A percentile compares a stretch with the other conserved stretches of the same genome.
Evolutionary conservation across 2,113 vertebrate genomes (phyloP).

Genomic region (Otus sunia): DNA sequence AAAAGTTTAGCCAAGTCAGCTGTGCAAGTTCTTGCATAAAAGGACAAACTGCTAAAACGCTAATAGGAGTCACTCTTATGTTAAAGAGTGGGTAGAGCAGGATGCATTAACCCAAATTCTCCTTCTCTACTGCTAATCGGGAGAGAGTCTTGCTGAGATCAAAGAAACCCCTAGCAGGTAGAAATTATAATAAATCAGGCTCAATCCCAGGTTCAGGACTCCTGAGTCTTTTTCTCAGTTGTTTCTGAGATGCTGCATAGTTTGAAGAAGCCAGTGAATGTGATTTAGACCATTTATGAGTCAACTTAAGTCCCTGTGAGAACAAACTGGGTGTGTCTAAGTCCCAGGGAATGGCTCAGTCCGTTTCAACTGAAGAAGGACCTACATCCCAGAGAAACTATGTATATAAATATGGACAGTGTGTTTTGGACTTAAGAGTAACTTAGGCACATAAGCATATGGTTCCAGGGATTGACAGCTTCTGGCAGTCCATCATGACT

Average conservation of each 20-base stretch:
- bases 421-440: neutral
- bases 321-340: neutral
- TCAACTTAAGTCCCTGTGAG: neutral
- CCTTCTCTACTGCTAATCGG: neutral
- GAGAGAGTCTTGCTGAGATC: neutral
- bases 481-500: neutral
- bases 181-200: neutral
- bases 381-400: neutral
- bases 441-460: neutral
- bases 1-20: constrained; percentile 57
- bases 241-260: neutral
- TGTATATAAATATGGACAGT: neutral
- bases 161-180: constrained; percentile 2
- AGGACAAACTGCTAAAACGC: neutral
- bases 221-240: neutral
- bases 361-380: neutral
- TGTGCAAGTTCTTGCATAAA: constrained; percentile 45
- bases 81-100: constrained; percentile 1
- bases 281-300: neutral
- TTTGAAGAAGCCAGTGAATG: neutral
- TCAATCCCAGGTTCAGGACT: neutral
- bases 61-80: constrained; percentile 24
- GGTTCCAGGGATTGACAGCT: neutral
- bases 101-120: constrained; percentile 5
- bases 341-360: neutral